A percentile compares a stretch with the other conserved stretches of the same genome.
Evolutionary conservation across 53 echinoderm and acorn worm genomes (phyloP).

Genomic region (Henricia sp.): DNA sequence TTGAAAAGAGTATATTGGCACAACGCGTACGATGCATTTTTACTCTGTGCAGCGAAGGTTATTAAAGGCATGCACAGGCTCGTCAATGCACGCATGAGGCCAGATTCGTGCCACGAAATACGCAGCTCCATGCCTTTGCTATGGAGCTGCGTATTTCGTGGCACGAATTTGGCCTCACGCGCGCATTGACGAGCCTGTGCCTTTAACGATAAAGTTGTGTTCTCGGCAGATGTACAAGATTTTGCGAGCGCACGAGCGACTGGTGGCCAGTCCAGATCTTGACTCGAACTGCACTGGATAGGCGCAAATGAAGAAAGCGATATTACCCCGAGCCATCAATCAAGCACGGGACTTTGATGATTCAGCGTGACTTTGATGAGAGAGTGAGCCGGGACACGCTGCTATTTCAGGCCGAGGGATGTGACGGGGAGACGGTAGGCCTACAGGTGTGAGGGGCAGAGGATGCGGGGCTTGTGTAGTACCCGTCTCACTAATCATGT

Average conservation of each 20-base stretch:
- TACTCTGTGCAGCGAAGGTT: no score
- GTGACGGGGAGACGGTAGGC: neutral
- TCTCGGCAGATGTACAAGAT: no score
- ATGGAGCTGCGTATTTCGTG: no score
- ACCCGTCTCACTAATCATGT: conserved; percentile 15
- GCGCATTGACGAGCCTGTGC: no score
- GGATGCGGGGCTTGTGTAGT: neutral
- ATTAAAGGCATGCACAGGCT: no score
- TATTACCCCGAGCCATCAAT: conserved; percentile 52
- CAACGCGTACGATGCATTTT: no score
- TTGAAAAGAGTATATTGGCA: no score
- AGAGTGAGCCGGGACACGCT: neutral
- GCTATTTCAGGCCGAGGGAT: conserved; percentile 49
- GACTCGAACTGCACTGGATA: neutral
- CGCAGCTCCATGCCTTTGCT: no score
- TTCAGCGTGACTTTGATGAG: conserved; percentile 56
- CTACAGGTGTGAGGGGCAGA: conserved; percentile 21
- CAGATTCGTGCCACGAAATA: no score
- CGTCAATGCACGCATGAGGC: no score
- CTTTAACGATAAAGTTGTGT: no score
- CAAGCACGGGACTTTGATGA: conserved; percentile 44
- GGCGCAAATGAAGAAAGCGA: conserved; percentile 50
- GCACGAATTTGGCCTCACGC: no score
- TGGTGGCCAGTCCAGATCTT: conserved; percentile 21
- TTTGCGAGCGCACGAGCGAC: conserved; percentile 31